Evolutionary conservation across 2,888 invertebrate species (phyloP), one percentile per base, ranked within the genome.

Genomic region (Dolichomitus sp.): DNA sequence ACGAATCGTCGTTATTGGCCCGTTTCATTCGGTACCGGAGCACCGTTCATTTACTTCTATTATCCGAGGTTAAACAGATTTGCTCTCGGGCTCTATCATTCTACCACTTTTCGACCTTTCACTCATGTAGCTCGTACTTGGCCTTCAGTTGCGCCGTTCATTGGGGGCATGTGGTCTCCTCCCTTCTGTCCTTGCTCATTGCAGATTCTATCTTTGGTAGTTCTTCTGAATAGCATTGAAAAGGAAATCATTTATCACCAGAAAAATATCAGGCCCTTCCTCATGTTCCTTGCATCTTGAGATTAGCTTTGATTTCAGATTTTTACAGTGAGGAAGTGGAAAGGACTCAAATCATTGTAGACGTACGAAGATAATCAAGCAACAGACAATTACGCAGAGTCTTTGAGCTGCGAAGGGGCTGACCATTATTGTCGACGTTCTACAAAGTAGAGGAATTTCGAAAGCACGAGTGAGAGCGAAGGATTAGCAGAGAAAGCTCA

Each of bases 11-110:
- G 80, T 90, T 91, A 92, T 91, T 91, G 91, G 89, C 80, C 85
- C 87, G 87, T 86, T 91, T 91, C 90, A 87, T 80, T 89, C 87
- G 77, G 75, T 76, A 84, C 84, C 80, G 61, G 50, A 88, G 86
- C 89, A 83, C 80, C 88, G 90, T 90, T 92, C 92, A 91, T 93
- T 93, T 91, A 89, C 90, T 88, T 88, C 91, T 89, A 92, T 93
- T 92, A 92, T 92, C 88, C 88, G 77, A 79, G 81, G 79, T 80
- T 92, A 92, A 93, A 91, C 92, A 89, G 89, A 92, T 92, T 92
- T 91, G 80, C 82, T 69, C 80, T 54, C 61, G 72, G 81, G 81
- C 86, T 88, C 87, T 89, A 88, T 88, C 86, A 80, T 88, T 81
- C 88, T 84, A 89, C 88, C 88, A 74, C 76, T 85, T 82, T 68